These are phyloP conservation scores for Jacana jacana DNA, from an alignment of 2,113 vertebrate genomes.

Conservation along the genomic window DNA sequence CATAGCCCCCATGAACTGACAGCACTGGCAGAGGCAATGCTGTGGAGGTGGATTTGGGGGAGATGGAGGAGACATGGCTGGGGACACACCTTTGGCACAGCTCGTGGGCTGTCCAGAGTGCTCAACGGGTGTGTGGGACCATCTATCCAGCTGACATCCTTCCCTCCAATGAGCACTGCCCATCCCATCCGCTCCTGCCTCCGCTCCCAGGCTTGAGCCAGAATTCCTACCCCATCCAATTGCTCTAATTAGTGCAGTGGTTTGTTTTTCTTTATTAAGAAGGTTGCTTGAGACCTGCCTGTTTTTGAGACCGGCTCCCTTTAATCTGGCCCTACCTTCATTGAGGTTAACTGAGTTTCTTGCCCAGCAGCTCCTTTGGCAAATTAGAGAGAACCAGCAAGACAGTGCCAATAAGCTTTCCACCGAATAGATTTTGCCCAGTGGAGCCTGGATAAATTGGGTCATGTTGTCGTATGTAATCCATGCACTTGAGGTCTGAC, in stretches of 20 bases:
- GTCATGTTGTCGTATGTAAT: conserved; percentile 37
- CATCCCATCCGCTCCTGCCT: fast-evolving
- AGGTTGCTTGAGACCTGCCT: neutral
- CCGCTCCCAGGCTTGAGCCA: fast-evolving
- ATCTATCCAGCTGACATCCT: neutral
- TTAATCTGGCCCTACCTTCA: neutral
- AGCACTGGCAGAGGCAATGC: neutral
- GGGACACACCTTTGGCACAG: neutral
- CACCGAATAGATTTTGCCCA: neutral
- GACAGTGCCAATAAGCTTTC: neutral
- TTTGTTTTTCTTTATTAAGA: neutral
- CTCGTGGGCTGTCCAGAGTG: too few species aligned
- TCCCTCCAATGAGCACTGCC: fast-evolving
- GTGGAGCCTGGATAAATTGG: neutral
- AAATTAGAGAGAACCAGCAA: conserved; percentile 12
- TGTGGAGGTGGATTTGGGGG: neutral
- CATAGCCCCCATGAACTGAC: fast-evolving
- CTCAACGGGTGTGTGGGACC: fast-evolving
- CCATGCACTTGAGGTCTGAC: conserved; percentile 10
- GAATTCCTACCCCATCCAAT: neutral
- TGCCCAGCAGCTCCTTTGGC: conserved; percentile 23
- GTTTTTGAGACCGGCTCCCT: neutral
- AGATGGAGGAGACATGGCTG: neutral
- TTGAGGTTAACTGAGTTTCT: conserved; percentile 22
- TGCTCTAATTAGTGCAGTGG: neutral